These are phyloP conservation scores for Odontomyia ornata DNA, from an alignment of 2,888 invertebrate species.

Conservation along the genomic window DNA sequence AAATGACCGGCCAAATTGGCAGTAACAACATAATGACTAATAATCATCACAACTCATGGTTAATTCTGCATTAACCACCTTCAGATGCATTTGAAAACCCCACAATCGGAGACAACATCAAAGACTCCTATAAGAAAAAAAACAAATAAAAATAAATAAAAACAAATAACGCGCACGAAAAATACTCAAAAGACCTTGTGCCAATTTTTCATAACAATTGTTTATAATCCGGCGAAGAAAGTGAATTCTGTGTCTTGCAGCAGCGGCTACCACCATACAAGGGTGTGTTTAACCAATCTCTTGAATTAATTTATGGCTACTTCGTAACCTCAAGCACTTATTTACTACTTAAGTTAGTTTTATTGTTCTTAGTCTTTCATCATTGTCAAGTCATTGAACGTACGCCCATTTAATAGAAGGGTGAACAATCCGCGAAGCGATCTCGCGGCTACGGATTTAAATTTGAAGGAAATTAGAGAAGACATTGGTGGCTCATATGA, in stretches of 20 bases:
- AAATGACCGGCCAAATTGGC: no score
- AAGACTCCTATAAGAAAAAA: not conserved
- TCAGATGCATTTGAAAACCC: no score
- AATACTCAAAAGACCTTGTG: constrained; percentile 9
- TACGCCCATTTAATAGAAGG: not conserved
- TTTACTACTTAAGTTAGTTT: not conserved
- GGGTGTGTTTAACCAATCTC: constrained; percentile 3
- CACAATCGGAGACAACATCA: not conserved
- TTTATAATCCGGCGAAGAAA: constrained; percentile 14
- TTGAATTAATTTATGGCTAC: constrained; percentile 11
- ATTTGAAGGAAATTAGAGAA: no score
- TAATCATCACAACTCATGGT: no score
- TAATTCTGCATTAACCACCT: no score
- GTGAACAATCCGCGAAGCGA: no score
- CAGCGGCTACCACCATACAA: not conserved
- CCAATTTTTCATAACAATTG: constrained; percentile 24
- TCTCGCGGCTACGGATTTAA: no score
- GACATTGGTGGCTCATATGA: no score
- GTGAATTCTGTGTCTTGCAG: constrained; percentile 10
- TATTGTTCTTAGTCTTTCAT: constrained; percentile 8
- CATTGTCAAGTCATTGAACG: not conserved
- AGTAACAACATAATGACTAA: no score
- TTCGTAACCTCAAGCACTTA: not conserved
- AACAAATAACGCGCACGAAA: not conserved
- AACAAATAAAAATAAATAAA: not conserved